Conservation (phyloP, 2,888 invertebrate species). For the Temnothorax ravouxi region DNA sequence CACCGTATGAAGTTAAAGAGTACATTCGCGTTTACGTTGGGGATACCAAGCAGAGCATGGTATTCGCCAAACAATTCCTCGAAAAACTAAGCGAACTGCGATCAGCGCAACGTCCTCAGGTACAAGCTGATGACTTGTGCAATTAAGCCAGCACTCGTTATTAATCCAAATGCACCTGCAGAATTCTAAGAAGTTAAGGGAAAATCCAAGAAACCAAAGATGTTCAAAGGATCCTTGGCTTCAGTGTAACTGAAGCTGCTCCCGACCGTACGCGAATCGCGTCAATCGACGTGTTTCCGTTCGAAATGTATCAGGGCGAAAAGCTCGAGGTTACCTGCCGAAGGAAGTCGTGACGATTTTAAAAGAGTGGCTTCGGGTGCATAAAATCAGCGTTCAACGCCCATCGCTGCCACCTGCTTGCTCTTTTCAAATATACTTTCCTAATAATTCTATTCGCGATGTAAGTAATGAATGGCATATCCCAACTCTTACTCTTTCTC, state of each 20-base stretch:
- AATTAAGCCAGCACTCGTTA: slow-evolving; percentile 93
- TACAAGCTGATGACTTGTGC: slow-evolving; percentile 95
- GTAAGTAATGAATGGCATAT: too few species aligned
- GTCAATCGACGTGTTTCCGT: slow-evolving; percentile 66
- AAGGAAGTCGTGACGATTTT: slow-evolving; percentile 97
- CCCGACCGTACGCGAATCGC: slow-evolving; percentile 87
- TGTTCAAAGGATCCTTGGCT: slow-evolving; percentile 98
- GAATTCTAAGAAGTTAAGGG: slow-evolving; percentile 95
- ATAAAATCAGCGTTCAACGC: slow-evolving; percentile 98
- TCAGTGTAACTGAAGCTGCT: slow-evolving; percentile 97
- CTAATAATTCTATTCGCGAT: too few species aligned
- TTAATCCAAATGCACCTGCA: slow-evolving; percentile 91
- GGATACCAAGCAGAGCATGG: slow-evolving; percentile 94
- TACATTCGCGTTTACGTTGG: slow-evolving; percentile 96
- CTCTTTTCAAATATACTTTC: too few species aligned
- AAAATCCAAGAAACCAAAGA: slow-evolving; percentile 95
- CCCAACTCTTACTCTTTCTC: too few species aligned
- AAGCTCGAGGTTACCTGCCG: slow-evolving; percentile 95
- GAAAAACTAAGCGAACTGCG: slow-evolving; percentile 92
- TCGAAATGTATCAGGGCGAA: slow-evolving; percentile 85
- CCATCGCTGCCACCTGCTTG: too few species aligned
- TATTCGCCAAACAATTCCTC: slow-evolving; percentile 96
- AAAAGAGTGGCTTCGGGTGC: slow-evolving; percentile 97
- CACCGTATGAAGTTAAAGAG: slow-evolving; percentile 97
- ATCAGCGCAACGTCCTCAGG: slow-evolving; percentile 91